These are phyloP conservation scores for Trimorus sp. DNA, from an alignment of 2,888 invertebrate genomes.

Conservation along the genomic window DNA sequence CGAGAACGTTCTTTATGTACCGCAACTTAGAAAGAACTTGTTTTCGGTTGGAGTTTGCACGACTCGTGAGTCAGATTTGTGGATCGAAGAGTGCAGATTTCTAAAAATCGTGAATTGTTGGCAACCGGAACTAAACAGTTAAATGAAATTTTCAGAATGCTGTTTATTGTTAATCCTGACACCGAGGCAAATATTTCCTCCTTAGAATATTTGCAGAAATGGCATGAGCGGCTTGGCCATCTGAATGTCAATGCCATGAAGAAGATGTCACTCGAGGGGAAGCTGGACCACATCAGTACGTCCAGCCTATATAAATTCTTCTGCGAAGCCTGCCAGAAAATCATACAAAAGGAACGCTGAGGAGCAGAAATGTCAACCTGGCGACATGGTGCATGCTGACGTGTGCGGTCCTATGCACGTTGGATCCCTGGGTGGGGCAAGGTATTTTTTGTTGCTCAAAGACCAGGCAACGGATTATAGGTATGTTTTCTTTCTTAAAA, in stretches of 20 bases:
- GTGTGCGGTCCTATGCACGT: slow-evolving; percentile 43
- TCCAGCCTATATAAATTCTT: neutral
- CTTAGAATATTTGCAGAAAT: neutral
- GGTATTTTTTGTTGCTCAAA: slow-evolving; percentile 47
- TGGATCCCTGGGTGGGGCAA: slow-evolving; percentile 57
- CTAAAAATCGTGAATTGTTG: neutral
- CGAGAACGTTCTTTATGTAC: slow-evolving; percentile 70
- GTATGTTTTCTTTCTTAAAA: slow-evolving; percentile 64
- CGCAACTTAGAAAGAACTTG: slow-evolving; percentile 66
- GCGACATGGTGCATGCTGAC: slow-evolving; percentile 49
- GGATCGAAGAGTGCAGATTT: slow-evolving; percentile 3
- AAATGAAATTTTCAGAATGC: slow-evolving; percentile 60
- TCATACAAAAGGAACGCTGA: neutral
- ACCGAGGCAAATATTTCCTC: slow-evolving; percentile 35
- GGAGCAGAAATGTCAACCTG: slow-evolving; percentile 14
- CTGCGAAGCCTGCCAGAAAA: slow-evolving; percentile 15
- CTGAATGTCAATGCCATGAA: neutral
- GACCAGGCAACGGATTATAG: slow-evolving; percentile 48
- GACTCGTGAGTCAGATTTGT: slow-evolving; percentile 42
- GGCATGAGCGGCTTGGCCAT: slow-evolving; percentile 26
- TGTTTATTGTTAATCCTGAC: slow-evolving; percentile 26
- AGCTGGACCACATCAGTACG: neutral
- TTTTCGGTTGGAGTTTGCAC: slow-evolving; percentile 68
- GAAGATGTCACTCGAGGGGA: neutral
- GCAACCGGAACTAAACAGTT: slow-evolving; percentile 39